Conservation (phyloP, 2,797 vertebrate genomes). For the Fundulus diaphanus region DNA sequence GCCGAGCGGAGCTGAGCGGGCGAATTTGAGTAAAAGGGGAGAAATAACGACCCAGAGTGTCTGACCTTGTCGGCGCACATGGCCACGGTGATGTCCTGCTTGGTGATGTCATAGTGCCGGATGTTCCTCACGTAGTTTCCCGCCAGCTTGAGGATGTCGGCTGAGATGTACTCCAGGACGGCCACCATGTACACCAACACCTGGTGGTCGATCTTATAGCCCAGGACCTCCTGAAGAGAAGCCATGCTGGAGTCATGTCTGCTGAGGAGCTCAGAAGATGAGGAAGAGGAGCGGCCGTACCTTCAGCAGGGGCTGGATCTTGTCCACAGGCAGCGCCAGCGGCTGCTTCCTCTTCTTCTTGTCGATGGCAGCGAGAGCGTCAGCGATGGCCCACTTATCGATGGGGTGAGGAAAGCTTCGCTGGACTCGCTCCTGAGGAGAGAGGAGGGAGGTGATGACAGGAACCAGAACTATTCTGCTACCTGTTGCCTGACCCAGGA, state of each 20-base stretch:
- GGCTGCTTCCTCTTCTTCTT: constrained; percentile 96
- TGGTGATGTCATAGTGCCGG: constrained; percentile 95
- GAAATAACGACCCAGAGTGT: too few species aligned
- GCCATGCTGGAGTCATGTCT: constrained; percentile 12
- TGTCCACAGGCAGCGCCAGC: constrained; percentile 93
- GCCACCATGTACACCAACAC: constrained; percentile 98
- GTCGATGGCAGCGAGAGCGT: constrained; percentile 94
- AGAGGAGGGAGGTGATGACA: not conserved
- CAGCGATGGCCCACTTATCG: constrained; percentile 97
- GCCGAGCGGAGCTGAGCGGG: too few species aligned
- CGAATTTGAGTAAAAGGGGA: too few species aligned
- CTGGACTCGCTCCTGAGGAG: constrained; percentile 91
- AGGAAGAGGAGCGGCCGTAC: constrained; percentile 53
- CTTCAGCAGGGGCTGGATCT: constrained; percentile 96
- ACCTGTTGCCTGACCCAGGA: not conserved
- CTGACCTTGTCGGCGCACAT: constrained; percentile 97
- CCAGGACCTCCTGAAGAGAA: constrained; percentile 89
- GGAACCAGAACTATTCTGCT: not conserved
- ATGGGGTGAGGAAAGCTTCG: constrained; percentile 97
- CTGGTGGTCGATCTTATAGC: constrained; percentile 97
- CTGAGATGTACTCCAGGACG: constrained; percentile 97
- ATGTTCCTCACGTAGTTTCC: constrained; percentile 98
- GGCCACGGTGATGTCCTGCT: constrained; percentile 97
- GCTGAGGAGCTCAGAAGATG: too few species aligned
- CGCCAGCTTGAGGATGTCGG: constrained; percentile 95